Evolutionary conservation across 1,140 invertebrate species (phyloP), one percentile per base, ranked within the genome.

Genomic region (Steinernema feltiae): DNA sequence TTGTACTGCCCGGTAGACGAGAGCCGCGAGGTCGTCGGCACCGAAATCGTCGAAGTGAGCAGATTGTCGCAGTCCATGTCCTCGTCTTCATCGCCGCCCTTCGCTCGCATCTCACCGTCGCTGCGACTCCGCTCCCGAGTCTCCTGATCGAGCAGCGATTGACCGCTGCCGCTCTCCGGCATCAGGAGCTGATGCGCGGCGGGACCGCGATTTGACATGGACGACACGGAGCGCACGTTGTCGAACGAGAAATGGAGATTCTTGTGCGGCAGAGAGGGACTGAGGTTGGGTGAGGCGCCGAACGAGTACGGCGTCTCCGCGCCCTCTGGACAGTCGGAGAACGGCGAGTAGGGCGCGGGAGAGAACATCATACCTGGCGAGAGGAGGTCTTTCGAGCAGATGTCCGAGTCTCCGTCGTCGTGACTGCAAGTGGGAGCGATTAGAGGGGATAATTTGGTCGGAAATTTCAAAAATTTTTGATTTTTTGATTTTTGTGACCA

Each of bases 281-380:
- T 80, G n/a, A 84, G 71, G 71, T 83, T 83, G 18, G 83, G 83
- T 30, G 84, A 86, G 32, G 82, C 69, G 35, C 72, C 76, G 30
- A 53, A 78, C 30, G 82, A 85, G 63, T 83, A 84, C 3, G 83
- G 83, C 17, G 83, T 86, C 53, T 80, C 84, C 30, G 80, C 63
- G 30, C 73, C 72, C 41, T 74, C 79, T 7, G 71, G 63, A 70
- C 76, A 85, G 70, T 84, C 84, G n/a, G 83, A 85, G 69, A 86
- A 85, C 1, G 83, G 83, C 1, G 83, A 84, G 46, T 81, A 85
- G 7, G 83, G 83, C 32, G 85, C 83, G 0, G 83, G 83, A 15
- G 83, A 84, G 15, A 84, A 72, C 30, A 80, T 35, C 32, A 76
- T 76, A n/a, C 82, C 78, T n/a, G 83, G 83, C 15, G 84, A 79